These are phyloP conservation scores for Sarcophilus harrisii DNA, from an alignment of 2,797 vertebrate species.

Conservation along the genomic window DNA sequence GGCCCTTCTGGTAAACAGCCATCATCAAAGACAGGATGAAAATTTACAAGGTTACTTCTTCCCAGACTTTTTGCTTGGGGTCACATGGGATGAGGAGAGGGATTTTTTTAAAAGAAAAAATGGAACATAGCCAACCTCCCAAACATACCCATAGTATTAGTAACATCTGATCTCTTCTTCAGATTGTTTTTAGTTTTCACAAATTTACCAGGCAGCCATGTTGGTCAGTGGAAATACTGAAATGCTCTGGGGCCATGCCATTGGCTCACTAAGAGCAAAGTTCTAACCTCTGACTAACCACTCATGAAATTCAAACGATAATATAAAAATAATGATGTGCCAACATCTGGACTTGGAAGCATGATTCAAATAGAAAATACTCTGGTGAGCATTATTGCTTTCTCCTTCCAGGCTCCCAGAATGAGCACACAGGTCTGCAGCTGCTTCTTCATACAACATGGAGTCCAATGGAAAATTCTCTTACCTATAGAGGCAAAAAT, in stretches of 20 bases:
- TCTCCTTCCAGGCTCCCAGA: conserved; percentile 2
- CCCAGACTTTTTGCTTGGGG: not conserved
- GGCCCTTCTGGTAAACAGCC: not conserved
- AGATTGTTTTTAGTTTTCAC: not conserved
- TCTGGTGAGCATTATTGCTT: not conserved
- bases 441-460: not conserved
- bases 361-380: not conserved
- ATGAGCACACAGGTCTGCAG: not conserved
- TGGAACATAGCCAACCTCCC: not conserved
- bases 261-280: not conserved
- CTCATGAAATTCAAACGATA: not conserved
- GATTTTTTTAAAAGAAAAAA: not conserved
- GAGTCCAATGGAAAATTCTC: not conserved
- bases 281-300: conserved; percentile 2
- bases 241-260: not conserved
- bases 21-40: not conserved
- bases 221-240: not conserved
- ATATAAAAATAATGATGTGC: not conserved
- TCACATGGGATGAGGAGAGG: not conserved
- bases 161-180: not conserved
- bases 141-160: not conserved
- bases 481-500: conserved; percentile 34
- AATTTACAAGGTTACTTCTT: not conserved
- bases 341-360: not conserved
- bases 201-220: not conserved